Percentiles rank a stretch among this genome's conserved stretches.
Evolutionary conservation across 2,797 vertebrate genomes (phyloP).

Genomic region (Mionectes olivaceus): DNA sequence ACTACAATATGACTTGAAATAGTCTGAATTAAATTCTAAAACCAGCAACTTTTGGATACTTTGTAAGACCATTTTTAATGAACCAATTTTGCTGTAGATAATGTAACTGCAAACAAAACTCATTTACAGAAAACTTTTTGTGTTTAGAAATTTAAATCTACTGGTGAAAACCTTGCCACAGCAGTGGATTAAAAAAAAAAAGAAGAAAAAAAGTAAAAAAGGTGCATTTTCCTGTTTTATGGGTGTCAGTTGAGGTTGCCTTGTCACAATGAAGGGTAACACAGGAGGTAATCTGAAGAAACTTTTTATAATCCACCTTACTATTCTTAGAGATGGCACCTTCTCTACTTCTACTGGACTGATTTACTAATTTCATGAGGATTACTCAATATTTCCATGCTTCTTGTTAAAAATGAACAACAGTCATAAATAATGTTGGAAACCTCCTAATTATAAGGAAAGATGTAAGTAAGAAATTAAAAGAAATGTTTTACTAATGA

Average conservation of each 20-base stretch:
- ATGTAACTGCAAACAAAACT: conserved; percentile 63
- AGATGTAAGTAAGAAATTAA: not conserved
- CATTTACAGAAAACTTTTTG: conserved; percentile 64
- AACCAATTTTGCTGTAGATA: conserved; percentile 64
- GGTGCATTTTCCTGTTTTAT: conserved; percentile 36
- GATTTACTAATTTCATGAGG: not conserved
- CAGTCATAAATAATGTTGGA: not conserved
- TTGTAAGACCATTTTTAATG: conserved; percentile 68
- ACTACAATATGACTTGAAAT: conserved; percentile 38
- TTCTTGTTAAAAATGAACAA: conserved; percentile 33
- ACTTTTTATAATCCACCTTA: not conserved
- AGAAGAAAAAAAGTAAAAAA: not conserved
- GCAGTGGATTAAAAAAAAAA: not conserved
- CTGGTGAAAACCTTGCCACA: not conserved
- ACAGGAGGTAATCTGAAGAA: conserved; percentile 49
- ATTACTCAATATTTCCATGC: conserved; percentile 28
- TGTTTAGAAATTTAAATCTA: conserved; percentile 68
- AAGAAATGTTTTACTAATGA: conserved; percentile 15
- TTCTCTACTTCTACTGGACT: conserved; percentile 1
- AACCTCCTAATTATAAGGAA: not conserved
- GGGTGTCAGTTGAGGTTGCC: conserved; percentile 57
- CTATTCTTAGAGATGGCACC: not conserved
- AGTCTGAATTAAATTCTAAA: conserved; percentile 57
- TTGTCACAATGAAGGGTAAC: conserved; percentile 32
- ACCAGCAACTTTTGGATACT: conserved; percentile 31